phyloP scores from a whole-genome alignment of 2,113 vertebrate genomes.

The Dissostichus mawsoni region DNA sequence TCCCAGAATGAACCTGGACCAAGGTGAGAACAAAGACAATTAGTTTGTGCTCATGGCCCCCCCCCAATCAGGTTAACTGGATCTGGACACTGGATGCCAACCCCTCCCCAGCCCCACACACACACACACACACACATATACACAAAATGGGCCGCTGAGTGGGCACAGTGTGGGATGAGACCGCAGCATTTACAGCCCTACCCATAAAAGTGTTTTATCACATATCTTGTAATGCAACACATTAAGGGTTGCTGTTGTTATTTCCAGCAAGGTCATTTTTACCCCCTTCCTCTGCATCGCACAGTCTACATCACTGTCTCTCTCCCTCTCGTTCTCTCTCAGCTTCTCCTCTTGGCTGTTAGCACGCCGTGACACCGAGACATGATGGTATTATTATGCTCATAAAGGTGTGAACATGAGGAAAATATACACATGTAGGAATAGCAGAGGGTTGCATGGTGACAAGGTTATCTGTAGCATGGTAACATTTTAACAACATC shows the following conservation, averaged over 20 bases:
- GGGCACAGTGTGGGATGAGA: conserved; percentile 65
- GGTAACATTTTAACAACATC: conserved; percentile 16
- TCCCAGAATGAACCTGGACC: conserved; percentile 27
- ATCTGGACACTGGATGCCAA: conserved; percentile 55
- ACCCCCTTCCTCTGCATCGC: conserved; percentile 26
- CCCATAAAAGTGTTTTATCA: conserved; percentile 88
- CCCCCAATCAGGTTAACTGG: conserved; percentile 22
- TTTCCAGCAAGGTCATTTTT: conserved; percentile 85
- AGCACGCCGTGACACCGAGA: conserved; percentile 8
- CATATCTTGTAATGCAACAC: conserved; percentile 86
- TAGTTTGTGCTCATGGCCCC: conserved; percentile 40
- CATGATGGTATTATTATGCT: conserved; percentile 51
- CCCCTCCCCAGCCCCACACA: conserved; percentile 17
- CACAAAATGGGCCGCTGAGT: conserved; percentile 69
- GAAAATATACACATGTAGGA: conserved; percentile 50
- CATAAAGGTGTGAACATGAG: conserved; percentile 54
- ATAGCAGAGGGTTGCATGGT: conserved; percentile 25
- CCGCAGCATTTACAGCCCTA: conserved; percentile 77
- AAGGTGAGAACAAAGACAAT: conserved; percentile 79
- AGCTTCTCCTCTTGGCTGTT: conserved; percentile 21
- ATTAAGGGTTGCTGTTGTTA: conserved; percentile 86
- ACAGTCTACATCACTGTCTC: not conserved
- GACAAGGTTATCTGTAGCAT: conserved; percentile 54
- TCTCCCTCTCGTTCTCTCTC: conserved; percentile 5
- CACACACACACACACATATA: conserved; percentile 10